Base-by-base conservation (phyloP, 2,797 vertebrate genomes). In the Erpetoichthys calabaricus region DNA sequence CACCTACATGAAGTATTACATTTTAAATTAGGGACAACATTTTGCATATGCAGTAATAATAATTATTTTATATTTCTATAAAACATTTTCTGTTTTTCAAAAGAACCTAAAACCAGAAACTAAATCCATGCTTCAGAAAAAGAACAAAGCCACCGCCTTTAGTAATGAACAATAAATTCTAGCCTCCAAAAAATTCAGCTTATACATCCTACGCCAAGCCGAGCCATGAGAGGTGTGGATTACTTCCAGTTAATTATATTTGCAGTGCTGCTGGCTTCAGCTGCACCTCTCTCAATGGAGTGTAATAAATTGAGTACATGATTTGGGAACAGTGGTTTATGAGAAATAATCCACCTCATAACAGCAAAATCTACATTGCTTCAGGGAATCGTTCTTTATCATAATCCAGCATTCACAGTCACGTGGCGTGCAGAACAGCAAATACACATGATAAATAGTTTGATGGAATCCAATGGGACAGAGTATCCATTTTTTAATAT, bases 241-340 rank as follows among this genome's bases (percentile, higher is more conserved):
- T 49, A 49, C 47, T 49, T 7, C 47, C 47, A 49, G 47, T 49
- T 49, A 49, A 49, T 49, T 49, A 42, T 42, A 54, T 54, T 54
- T 49, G 42, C 7, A 43, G 7, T 54, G 7, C 42, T 43, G 10
- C 10, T 54, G 53, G 41, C 44, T 54, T 41, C 6, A 42, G 41
- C 3, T 42, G 42, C 53, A 54, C 53, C n/a, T 54, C 10, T 51
- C 50, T 25, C 8, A 4, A 25, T 51, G 50, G 50, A 51, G 41
- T 25, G 41, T 49, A 49, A 49, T 49, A 49, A 49, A 49, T 42
- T 54, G n/a, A 7, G 52, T 8, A 54, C 5, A 43, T 3, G 6
- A 43, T 3, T 54, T 25, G 53, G 53, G 53, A 54, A 54, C 10
- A 42, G 53, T 54, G 41, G 53, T 42, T 42, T 4, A n/a, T 54